Conservation (phyloP, 2,888 invertebrate genomes). For the Meloe dianella region DNA sequence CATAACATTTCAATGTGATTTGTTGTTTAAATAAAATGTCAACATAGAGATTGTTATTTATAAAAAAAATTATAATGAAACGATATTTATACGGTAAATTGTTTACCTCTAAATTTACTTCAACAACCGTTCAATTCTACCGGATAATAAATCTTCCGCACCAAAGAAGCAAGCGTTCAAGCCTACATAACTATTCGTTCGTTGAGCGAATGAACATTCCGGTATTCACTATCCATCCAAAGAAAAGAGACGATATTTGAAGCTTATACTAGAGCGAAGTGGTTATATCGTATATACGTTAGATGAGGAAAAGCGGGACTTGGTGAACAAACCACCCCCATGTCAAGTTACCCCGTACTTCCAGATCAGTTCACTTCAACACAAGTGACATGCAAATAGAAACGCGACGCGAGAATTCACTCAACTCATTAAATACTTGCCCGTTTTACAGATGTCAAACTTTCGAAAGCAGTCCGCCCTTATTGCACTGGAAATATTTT, state of each 20-base stretch:
- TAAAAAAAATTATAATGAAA: conserved; percentile 49
- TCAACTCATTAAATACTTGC: conserved; percentile 53
- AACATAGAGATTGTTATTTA: conserved; percentile 18
- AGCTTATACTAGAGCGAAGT: not conserved
- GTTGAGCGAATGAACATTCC: conserved; percentile 41
- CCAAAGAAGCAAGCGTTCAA: conserved; percentile 36
- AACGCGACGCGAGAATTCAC: conserved; percentile 51
- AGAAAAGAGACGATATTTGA: not conserved
- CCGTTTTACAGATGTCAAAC: conserved; percentile 48
- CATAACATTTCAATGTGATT: not conserved
- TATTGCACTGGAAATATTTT: conserved; percentile 44
- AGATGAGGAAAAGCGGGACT: conserved; percentile 24
- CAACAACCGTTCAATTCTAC: conserved; percentile 54
- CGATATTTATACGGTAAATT: conserved; percentile 56
- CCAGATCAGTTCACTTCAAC: conserved; percentile 53
- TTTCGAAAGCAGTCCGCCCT: conserved; percentile 37
- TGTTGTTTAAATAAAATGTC: not conserved
- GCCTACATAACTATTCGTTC: conserved; percentile 42
- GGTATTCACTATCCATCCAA: conserved; percentile 27
- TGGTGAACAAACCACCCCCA: conserved; percentile 26
- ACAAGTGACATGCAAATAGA: conserved; percentile 56
- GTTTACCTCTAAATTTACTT: conserved; percentile 56
- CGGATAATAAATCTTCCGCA: conserved; percentile 55
- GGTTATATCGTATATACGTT: conserved; percentile 12
- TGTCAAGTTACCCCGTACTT: conserved; percentile 40